Evolutionary conservation across 2,113 vertebrate species (phyloP).

Genomic region (Pachyramphus minor): DNA sequence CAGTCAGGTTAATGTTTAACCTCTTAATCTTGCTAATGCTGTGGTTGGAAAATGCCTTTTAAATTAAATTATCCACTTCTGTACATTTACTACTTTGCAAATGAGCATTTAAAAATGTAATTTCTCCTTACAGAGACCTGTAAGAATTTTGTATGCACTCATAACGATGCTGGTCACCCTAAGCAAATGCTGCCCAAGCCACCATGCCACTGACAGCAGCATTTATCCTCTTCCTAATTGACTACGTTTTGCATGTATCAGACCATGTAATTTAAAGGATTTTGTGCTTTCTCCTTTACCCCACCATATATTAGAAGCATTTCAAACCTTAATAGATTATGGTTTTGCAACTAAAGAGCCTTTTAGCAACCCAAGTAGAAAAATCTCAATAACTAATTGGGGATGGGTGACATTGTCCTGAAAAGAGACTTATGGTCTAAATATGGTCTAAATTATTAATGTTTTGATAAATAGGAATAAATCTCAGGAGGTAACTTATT

Average conservation of each 20-base stretch:
- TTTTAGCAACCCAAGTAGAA: not conserved
- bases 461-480: not conserved
- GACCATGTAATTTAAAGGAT: not conserved
- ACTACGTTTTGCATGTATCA: not conserved
- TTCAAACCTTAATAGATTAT: not conserved
- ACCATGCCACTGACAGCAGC: not conserved
- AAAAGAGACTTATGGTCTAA: not conserved
- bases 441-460: not conserved
- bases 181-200: not conserved
- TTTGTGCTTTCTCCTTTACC: not conserved
- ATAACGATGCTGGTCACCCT: not conserved
- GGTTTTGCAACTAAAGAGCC: not conserved
- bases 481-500: not conserved
- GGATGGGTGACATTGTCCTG: not conserved
- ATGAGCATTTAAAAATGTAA: not conserved
- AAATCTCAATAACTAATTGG: not conserved
- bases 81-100: not conserved
- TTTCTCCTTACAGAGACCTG: not conserved
- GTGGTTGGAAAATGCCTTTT: not conserved
- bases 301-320: not conserved
- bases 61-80: constrained; percentile 26
- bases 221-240: not conserved
- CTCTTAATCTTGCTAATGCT: not conserved
- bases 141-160: not conserved
- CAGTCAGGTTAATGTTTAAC: constrained; percentile 10